Percentiles rank a stretch among this genome's conserved stretches.
Evolutionary conservation across 2,113 vertebrate genomes (phyloP).

Genomic region (Sylvia atricapilla): DNA sequence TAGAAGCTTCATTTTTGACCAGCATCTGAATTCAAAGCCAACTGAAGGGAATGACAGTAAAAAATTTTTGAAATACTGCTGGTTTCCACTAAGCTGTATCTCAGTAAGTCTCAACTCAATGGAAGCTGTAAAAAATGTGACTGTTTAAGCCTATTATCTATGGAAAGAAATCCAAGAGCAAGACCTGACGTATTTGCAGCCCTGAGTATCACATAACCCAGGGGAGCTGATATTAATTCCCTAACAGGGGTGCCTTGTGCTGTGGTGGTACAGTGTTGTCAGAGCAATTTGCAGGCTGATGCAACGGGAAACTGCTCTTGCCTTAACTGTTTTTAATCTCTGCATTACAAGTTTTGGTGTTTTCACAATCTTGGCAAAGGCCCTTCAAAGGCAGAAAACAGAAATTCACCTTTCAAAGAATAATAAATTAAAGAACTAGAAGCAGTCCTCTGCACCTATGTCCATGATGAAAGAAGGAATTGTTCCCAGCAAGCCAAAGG

Average conservation of each 20-base stretch:
- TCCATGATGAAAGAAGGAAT: not conserved
- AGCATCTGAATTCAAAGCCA: not conserved
- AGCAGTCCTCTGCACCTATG: not conserved
- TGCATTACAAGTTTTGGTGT: not conserved
- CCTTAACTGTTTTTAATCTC: not conserved
- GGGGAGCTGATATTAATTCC: not conserved
- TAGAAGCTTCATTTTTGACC: not conserved
- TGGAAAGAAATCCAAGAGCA: not conserved
- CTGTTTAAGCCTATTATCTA: slow-evolving; percentile 5
- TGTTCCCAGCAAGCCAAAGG: not conserved
- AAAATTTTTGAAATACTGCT: not conserved
- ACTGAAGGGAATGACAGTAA: not conserved
- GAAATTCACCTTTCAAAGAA: slow-evolving; percentile 6
- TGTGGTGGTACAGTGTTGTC: not conserved
- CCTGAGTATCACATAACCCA: not conserved
- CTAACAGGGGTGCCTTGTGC: not conserved
- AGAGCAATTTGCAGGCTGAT: not conserved
- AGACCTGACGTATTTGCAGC: not conserved
- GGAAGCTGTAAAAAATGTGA: slow-evolving; percentile 1
- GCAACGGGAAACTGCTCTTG: not conserved
- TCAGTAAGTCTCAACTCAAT: not conserved
- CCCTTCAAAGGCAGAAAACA: not conserved
- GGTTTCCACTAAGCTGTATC: not conserved
- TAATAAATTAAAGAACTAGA: not conserved
- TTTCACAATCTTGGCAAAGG: not conserved